These are phyloP conservation scores for Scleropages formosus DNA, from an alignment of 2,797 vertebrate genomes.

Conservation along the genomic window DNA sequence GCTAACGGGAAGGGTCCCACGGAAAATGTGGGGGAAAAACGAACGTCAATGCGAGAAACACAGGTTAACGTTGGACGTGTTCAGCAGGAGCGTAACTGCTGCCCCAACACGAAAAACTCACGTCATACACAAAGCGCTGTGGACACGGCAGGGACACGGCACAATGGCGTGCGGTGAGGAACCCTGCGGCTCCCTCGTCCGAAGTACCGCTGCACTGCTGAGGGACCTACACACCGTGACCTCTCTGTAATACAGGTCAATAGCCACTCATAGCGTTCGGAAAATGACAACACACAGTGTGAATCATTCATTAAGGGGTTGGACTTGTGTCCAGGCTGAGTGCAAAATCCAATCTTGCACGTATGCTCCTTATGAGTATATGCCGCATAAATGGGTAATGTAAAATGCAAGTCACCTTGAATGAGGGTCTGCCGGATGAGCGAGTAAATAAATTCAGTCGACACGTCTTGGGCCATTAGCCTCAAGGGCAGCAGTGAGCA, in stretches of 20 bases:
- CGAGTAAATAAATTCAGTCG: constrained; percentile 11
- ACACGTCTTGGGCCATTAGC: constrained; percentile 12
- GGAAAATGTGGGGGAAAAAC: too few relatives aligned
- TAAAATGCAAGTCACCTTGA: constrained; percentile 20
- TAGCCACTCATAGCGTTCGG: neutral
- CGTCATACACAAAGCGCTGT: too few relatives aligned
- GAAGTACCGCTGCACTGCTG: neutral
- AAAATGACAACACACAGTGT: too few relatives aligned
- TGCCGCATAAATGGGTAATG: neutral
- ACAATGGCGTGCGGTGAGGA: too few relatives aligned
- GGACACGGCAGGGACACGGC: too few relatives aligned
- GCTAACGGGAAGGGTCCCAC: too few relatives aligned
- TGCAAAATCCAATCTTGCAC: neutral
- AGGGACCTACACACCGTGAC: neutral
- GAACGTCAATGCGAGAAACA: too few relatives aligned
- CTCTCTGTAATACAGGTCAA: neutral
- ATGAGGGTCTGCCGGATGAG: neutral
- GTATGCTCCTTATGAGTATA: neutral
- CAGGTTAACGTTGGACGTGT: too few relatives aligned
- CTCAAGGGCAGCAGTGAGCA: neutral
- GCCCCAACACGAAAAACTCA: too few relatives aligned
- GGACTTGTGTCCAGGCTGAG: neutral
- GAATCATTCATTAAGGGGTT: neutral
- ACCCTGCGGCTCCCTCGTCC: too few relatives aligned
- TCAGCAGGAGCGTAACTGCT: too few relatives aligned